Evolutionary conservation across 92 coral and sea anemone genomes (phyloP).

Genomic region (Heteractis magnifica): DNA sequence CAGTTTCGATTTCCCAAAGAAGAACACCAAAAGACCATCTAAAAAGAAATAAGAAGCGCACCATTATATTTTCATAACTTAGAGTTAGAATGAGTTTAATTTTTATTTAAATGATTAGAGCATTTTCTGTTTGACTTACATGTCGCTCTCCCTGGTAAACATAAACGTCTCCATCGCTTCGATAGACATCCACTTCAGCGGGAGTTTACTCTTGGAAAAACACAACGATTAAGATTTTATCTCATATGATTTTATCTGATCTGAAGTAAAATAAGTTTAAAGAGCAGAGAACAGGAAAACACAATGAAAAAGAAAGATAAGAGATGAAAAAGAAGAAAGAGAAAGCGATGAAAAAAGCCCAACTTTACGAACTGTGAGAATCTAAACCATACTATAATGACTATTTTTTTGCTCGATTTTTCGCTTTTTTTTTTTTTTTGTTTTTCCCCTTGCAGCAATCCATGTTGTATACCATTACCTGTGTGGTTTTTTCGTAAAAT

Average conservation of each 20-base stretch:
- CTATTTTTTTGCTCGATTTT: too few species aligned
- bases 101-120: too few species aligned
- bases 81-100: background rate
- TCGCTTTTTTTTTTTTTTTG: too few species aligned
- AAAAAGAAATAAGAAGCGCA: background rate
- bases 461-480: too few species aligned
- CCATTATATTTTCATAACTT: background rate
- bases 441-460: too few species aligned
- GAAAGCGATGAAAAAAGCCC: too few species aligned
- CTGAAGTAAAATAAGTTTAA: background rate
- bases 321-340: too few species aligned
- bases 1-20: conserved; percentile 68
- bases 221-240: background rate
- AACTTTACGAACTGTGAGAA: too few species aligned
- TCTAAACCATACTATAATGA: too few species aligned
- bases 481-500: too few species aligned
- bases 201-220: conserved; percentile 42
- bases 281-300: too few species aligned
- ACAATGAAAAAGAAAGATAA: too few species aligned
- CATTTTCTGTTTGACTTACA: conserved; percentile 7
- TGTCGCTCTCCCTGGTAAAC: conserved; percentile 41
- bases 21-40: conserved; percentile 65
- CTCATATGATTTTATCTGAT: background rate
- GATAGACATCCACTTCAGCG: conserved; percentile 64
- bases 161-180: conserved; percentile 56